Conservation (phyloP, 2,888 invertebrate genomes). For the Altica lythri region DNA sequence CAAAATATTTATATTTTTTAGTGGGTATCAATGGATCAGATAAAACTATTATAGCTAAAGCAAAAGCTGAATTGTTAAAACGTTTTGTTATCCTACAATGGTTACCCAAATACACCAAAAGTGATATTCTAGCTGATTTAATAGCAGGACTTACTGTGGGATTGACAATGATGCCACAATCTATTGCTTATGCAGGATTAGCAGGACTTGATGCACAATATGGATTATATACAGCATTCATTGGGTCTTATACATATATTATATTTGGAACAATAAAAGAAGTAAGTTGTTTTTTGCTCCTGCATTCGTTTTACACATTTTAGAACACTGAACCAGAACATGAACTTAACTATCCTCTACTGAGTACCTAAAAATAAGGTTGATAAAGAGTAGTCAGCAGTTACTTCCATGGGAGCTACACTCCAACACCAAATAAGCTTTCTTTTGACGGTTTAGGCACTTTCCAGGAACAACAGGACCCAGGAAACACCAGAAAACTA, state of each 20-base stretch:
- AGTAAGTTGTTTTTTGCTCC: too few relatives aligned
- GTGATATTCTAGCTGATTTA: conserved; percentile 74
- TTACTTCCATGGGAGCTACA: too few relatives aligned
- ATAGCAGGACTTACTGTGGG: conserved; percentile 90
- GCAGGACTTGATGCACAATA: conserved; percentile 87
- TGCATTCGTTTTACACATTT: background rate
- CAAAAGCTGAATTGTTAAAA: conserved; percentile 36
- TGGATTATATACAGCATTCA: conserved; percentile 90
- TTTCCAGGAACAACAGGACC: too few relatives aligned
- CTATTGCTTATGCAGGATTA: conserved; percentile 87
- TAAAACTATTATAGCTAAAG: conserved; percentile 4
- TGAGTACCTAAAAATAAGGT: too few relatives aligned
- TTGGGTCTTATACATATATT: conserved; percentile 86
- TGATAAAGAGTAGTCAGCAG: too few relatives aligned
- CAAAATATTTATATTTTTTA: too few relatives aligned
- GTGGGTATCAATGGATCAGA: conserved; percentile 6
- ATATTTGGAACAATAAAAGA: conserved; percentile 86
- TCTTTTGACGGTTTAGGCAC: too few relatives aligned
- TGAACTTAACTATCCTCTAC: too few relatives aligned
- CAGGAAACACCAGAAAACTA: too few relatives aligned
- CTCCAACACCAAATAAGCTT: too few relatives aligned
- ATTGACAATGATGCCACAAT: conserved; percentile 90
- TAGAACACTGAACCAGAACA: background rate
- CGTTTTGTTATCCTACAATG: conserved; percentile 58
- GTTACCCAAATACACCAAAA: conserved; percentile 71